A percentile compares a stretch with the other conserved stretches of the same genome.
These are phyloP conservation scores for Excalfactoria chinensis DNA, from an alignment of 2,113 vertebrate genomes.

Conservation along the genomic window DNA sequence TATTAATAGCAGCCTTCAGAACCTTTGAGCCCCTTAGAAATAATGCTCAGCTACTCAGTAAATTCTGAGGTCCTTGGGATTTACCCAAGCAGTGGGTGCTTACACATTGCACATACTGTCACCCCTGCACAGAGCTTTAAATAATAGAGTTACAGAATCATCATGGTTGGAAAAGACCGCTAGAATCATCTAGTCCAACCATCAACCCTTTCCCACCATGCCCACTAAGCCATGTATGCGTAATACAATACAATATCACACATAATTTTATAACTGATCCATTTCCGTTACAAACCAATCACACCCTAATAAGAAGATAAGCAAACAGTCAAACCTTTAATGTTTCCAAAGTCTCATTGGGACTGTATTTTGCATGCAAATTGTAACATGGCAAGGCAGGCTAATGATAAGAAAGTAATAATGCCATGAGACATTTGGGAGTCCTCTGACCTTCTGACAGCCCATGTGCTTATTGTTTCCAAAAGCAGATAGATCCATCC, in stretches of 20 bases:
- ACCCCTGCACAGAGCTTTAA: background rate
- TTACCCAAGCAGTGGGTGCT: background rate
- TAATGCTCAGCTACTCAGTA: background rate
- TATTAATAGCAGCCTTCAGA: background rate
- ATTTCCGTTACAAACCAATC: background rate
- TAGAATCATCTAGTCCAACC: too few relatives aligned
- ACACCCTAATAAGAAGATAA: background rate
- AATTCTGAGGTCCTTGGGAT: background rate
- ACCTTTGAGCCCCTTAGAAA: background rate
- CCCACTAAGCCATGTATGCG: too few relatives aligned
- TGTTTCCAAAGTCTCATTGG: background rate
- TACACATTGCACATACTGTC: background rate
- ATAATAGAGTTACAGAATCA: background rate
- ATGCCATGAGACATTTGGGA: background rate
- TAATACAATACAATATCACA: background rate
- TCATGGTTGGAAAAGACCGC: too few relatives aligned
- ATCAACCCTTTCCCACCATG: too few relatives aligned
- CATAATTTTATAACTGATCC: background rate
- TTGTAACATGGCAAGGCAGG: fast-evolving
- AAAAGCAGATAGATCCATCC: background rate
- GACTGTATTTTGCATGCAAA: background rate
- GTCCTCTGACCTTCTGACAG: background rate
- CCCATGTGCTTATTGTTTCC: background rate
- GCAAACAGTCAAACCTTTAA: background rate
- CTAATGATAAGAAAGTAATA: background rate